Evolutionary conservation across 2,797 vertebrate genomes (phyloP).

Genomic region (Lindbergichthys nudifrons): DNA sequence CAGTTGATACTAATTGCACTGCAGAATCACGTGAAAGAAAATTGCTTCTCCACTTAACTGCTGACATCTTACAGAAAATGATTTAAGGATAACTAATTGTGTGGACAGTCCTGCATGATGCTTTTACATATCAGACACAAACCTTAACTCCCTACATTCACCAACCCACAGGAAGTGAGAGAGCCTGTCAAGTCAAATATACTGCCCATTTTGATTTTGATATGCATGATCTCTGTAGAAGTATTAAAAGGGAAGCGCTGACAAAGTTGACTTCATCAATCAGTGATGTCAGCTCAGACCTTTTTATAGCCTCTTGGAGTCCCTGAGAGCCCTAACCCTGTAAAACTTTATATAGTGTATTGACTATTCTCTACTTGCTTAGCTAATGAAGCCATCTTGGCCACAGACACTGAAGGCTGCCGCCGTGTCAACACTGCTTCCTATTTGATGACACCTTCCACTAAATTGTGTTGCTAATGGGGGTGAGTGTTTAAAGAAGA

Average conservation of each 20-base stretch:
- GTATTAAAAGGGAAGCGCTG: constrained; percentile 73
- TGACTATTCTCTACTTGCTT: constrained; percentile 76
- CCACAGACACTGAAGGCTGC: constrained; percentile 68
- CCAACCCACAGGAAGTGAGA: constrained; percentile 43
- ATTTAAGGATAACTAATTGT: not conserved
- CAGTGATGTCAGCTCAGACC: constrained; percentile 74
- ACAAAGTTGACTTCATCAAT: constrained; percentile 82
- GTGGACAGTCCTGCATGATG: constrained; percentile 15
- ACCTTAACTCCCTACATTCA: constrained; percentile 17
- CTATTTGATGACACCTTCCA: constrained; percentile 82
- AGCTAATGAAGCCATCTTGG: constrained; percentile 80
- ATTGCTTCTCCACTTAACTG: constrained; percentile 14
- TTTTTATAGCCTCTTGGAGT: constrained; percentile 77
- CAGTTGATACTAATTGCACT: not conserved
- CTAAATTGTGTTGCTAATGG: constrained; percentile 78
- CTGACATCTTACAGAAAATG: not conserved
- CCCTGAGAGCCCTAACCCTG: constrained; percentile 79
- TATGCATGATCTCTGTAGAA: constrained; percentile 64
- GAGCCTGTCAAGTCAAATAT: constrained; percentile 60
- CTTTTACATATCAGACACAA: constrained; percentile 27
- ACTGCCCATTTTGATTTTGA: constrained; percentile 66
- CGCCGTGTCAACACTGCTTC: constrained; percentile 78
- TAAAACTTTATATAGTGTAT: constrained; percentile 79
- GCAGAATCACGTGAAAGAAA: constrained; percentile 18
- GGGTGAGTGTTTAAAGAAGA: constrained; percentile 81